Percentiles rank a stretch among this genome's conserved stretches.
These are phyloP conservation scores for Parnassius glacialis DNA, from an alignment of 2,888 invertebrate genomes.

Conservation along the genomic window DNA sequence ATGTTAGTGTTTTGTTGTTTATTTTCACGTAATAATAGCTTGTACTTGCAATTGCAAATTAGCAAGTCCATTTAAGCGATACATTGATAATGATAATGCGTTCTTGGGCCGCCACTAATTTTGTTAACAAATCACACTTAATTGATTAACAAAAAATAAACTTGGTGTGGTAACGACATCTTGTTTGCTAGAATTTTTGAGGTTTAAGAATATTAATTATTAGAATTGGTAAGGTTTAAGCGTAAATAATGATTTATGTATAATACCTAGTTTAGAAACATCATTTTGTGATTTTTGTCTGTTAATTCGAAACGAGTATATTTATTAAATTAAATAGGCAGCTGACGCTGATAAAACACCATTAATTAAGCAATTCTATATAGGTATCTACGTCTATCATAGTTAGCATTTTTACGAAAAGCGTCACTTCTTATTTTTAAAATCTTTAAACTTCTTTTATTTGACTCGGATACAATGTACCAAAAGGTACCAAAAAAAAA, in stretches of 20 bases:
- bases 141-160: too few relatives aligned
- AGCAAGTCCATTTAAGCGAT: conserved; percentile 1
- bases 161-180: neutral
- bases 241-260: neutral
- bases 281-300: neutral
- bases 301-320: conserved; percentile 8
- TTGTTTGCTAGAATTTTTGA: too few relatives aligned
- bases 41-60: neutral
- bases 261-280: neutral
- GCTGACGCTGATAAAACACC: conserved; percentile 9
- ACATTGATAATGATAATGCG: conserved; percentile 1
- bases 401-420: conserved; percentile 2
- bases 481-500: too few relatives aligned
- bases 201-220: too few relatives aligned
- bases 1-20: neutral
- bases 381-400: conserved; percentile 8
- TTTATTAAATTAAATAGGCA: conserved; percentile 6
- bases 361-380: conserved; percentile 8
- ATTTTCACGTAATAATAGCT: neutral
- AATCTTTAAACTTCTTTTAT: neutral
- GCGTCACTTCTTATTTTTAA: neutral
- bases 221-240: neutral
- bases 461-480: too few relatives aligned
- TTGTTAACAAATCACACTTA: conserved; percentile 3
- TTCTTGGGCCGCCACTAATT: conserved; percentile 1